Evolutionary conservation across 2,113 vertebrate species (phyloP), one percentile per base, ranked within the genome.

Genomic region (Struthidea cinerea): DNA sequence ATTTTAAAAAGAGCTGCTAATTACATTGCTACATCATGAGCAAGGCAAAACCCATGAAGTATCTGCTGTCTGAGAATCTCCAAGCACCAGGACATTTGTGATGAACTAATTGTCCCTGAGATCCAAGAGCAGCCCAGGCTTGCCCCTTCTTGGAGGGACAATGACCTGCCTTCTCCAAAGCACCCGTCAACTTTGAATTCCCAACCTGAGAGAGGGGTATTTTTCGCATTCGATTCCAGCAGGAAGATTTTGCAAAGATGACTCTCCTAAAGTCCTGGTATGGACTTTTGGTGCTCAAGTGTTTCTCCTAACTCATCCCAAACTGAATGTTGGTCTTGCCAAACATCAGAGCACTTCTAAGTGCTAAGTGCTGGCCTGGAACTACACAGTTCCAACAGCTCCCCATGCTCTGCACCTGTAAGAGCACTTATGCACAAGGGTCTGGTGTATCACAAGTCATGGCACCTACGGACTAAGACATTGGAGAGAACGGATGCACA

Each of bases 1-100:
- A 68, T 56, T 41, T 64, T 56, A 68, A 92, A 86, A 88, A 71
- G 47, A 55, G 41, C 37, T 89, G 33, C 47, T 90, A 90, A 90
- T 90, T 90, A 56, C 32, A 85, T 52, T 67, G n/a, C 19, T 60
- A n/a, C 47, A 77, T 52, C 32, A 74, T 27, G 9, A 71, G 22
- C n/a, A 84, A 90, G 42, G 42, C 21, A 76, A 71, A 50, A 69
- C n/a, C 53, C n/a, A 44, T 37, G 42, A 0, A 1, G 11, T 75
- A 12, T 50, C 57, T 83, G 42, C 55, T 78, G 47, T 35, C 50
- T 73, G 71, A 83, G 67, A 59, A 74, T 60, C 68, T 77, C 41
- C 60, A 86, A 37, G 52, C 68, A 60, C 30, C 7, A 9, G 47
- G 10, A 76, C 7, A 30, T 6, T 56, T 59, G 16, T 39, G 46